These are phyloP conservation scores for Zaprionus gabonicus DNA, from an alignment of 1,140 invertebrate genomes.

Conservation along the genomic window DNA sequence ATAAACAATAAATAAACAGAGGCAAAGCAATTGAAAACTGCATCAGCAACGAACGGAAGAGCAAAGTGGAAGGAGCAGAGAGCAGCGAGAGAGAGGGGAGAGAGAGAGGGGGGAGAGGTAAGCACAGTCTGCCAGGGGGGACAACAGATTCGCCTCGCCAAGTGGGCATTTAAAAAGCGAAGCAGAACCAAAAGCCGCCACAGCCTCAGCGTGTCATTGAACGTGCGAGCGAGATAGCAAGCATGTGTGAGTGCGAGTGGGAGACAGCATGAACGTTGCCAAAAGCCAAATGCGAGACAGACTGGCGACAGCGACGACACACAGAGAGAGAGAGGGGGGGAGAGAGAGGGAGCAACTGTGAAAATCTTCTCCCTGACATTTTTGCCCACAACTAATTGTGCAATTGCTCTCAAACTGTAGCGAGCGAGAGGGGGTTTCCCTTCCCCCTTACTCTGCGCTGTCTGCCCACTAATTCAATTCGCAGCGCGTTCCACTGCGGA, in stretches of 20 bases:
- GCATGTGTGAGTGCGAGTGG: slow-evolving; percentile 3
- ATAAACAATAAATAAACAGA: slow-evolving; percentile 63
- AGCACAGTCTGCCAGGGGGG: too few species aligned
- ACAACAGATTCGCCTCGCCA: slow-evolving; percentile 5
- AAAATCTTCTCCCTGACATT: slow-evolving; percentile 15
- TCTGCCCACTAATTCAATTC: slow-evolving; percentile 43
- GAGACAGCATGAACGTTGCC: slow-evolving; percentile 9
- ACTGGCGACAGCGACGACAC: slow-evolving; percentile 24
- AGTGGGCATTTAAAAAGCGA: slow-evolving; percentile 27
- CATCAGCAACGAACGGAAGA: slow-evolving; percentile 49
- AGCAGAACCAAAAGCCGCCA: slow-evolving; percentile 16
- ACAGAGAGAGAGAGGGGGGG: neutral
- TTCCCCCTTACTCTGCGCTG: neutral
- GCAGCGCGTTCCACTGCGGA: slow-evolving; percentile 43
- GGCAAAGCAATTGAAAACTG: slow-evolving; percentile 74
- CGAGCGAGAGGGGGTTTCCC: neutral
- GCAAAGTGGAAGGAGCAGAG: slow-evolving; percentile 2
- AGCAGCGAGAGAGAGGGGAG: neutral
- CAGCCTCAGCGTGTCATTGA: slow-evolving; percentile 63
- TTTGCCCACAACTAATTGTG: slow-evolving; percentile 51
- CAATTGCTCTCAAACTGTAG: slow-evolving; percentile 45
- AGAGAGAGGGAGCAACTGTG: neutral
- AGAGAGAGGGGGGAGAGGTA: neutral
- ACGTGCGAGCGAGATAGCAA: slow-evolving; percentile 45
- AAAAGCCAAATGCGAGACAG: slow-evolving; percentile 52